Percentiles rank a stretch among this genome's conserved stretches.
These are phyloP conservation scores for Lycocerus yunnanus DNA, from an alignment of 2,888 invertebrate species.

Conservation along the genomic window DNA sequence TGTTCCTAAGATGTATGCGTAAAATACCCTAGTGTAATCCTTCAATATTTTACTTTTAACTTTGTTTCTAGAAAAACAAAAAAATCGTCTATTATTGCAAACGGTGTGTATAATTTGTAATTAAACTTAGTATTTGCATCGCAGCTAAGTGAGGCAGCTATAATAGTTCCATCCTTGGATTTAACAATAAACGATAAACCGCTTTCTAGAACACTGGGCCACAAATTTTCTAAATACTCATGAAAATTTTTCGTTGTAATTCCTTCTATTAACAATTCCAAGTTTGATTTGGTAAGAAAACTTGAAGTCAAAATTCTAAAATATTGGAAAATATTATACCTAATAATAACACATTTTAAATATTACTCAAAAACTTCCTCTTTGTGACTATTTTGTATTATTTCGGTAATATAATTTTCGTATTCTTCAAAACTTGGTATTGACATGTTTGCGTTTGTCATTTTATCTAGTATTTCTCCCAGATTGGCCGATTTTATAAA, in stretches of 20 bases:
- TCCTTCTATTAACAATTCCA: conserved; percentile 78
- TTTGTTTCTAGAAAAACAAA: conserved; percentile 77
- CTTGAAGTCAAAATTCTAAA: conserved; percentile 80
- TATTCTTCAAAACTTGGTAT: conserved; percentile 35
- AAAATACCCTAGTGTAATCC: conserved; percentile 70
- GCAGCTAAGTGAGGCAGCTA: conserved; percentile 79
- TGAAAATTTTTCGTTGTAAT: conserved; percentile 72
- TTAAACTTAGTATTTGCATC: conserved; percentile 82
- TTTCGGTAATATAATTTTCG: conserved; percentile 58
- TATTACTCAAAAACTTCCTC: conserved; percentile 72
- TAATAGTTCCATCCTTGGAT: conserved; percentile 57
- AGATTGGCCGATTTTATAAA: conserved; percentile 75
- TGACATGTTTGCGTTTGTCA: conserved; percentile 50
- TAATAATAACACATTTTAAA: neutral
- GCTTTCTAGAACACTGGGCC: conserved; percentile 70
- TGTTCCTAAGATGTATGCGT: conserved; percentile 89
- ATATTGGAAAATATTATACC: conserved; percentile 25
- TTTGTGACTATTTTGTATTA: conserved; percentile 66
- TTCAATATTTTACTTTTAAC: conserved; percentile 67
- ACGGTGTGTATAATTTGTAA: conserved; percentile 67
- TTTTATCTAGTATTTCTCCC: conserved; percentile 68
- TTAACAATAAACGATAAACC: conserved; percentile 72
- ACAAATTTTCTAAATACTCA: conserved; percentile 69
- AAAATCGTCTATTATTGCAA: conserved; percentile 77
- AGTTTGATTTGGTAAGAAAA: conserved; percentile 83